A percentile compares a stretch with the other conserved stretches of the same genome.
Conservation (phyloP, 2,113 vertebrate genomes). For the Hemicordylus capensis region DNA sequence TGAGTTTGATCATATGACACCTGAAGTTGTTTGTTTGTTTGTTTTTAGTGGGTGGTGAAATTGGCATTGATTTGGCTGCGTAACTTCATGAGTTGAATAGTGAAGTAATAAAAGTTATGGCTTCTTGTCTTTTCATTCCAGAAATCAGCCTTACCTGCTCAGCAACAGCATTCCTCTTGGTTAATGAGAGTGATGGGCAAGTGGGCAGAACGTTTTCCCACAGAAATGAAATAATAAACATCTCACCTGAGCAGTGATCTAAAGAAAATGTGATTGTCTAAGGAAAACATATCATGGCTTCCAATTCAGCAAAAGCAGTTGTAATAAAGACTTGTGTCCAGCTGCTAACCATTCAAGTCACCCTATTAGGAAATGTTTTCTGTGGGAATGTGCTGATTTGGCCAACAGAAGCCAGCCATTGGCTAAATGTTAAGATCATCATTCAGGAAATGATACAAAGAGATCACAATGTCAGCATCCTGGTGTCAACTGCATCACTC, state of each 20-base stretch:
- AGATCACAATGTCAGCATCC: constrained; percentile 75
- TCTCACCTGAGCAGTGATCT: background rate
- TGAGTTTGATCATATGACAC: background rate
- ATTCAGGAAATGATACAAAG: constrained; percentile 71
- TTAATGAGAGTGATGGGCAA: background rate
- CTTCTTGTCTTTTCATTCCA: constrained; percentile 50
- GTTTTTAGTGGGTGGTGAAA: background rate
- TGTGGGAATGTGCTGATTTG: constrained; percentile 80
- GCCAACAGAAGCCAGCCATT: constrained; percentile 82
- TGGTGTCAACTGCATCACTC: constrained; percentile 65
- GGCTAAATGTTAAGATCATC: constrained; percentile 79
- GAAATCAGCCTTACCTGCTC: background rate
- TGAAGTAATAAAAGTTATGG: background rate
- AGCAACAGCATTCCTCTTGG: background rate
- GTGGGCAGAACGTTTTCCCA: background rate
- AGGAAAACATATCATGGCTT: constrained; percentile 25
- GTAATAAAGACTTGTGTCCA: constrained; percentile 56
- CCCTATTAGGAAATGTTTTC: constrained; percentile 45
- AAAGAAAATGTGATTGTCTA: background rate
- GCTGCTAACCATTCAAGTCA: constrained; percentile 66
- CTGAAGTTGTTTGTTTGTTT: background rate
- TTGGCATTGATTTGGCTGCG: background rate
- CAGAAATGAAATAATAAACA: background rate
- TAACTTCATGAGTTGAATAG: background rate
- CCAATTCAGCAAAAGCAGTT: background rate